A percentile compares a stretch with the other conserved stretches of the same genome.
Conservation (phyloP, 2,888 invertebrate genomes). For the Lycocerus yunnanus region DNA sequence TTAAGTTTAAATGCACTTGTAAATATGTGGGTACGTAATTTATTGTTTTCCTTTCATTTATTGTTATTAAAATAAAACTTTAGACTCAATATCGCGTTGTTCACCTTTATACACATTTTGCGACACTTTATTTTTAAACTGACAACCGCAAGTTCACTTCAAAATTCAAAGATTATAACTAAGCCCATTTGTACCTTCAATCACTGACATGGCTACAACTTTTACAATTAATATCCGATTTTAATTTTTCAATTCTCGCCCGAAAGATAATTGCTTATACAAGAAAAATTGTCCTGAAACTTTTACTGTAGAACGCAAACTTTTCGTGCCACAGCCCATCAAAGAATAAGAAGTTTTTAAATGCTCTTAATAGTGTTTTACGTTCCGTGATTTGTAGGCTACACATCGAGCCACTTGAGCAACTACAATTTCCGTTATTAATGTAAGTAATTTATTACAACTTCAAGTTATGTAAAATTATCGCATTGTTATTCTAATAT, state of each 20-base stretch:
- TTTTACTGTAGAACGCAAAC: no score
- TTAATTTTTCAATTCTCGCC: neutral
- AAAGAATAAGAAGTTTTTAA: no score
- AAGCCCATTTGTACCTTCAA: no score
- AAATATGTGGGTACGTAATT: neutral
- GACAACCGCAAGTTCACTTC: no score
- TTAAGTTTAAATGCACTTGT: neutral
- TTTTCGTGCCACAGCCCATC: no score
- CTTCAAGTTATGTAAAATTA: neutral
- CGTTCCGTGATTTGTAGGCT: no score
- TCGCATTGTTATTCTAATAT: neutral
- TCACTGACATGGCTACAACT: neutral
- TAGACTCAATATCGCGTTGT: neutral
- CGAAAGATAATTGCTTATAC: no score
- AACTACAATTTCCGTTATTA: no score
- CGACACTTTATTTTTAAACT: neutral
- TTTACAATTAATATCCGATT: neutral
- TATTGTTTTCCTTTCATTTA: neutral
- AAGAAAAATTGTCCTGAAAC: no score
- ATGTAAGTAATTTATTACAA: neutral
- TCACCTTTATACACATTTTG: neutral
- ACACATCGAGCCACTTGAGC: no score
- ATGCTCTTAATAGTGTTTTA: no score
- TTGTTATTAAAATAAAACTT: neutral
- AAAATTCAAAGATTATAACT: no score